Conservation (phyloP, 2,888 invertebrate species). For the Ectemnius continuus region DNA sequence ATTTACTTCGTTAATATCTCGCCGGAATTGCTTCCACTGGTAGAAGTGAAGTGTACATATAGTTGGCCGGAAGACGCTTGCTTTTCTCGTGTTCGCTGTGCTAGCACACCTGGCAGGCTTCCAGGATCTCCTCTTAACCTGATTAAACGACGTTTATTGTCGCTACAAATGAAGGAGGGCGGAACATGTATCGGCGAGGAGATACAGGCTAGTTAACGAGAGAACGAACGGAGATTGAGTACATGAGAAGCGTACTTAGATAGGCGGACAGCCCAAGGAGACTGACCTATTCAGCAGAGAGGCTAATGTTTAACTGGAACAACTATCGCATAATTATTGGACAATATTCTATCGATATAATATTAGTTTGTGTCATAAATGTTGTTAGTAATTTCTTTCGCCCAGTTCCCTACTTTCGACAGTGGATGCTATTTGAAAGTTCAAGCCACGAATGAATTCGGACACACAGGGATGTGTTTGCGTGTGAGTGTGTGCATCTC, state of each 20-base stretch:
- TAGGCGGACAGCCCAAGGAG: background rate
- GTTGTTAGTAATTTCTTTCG: too few relatives aligned
- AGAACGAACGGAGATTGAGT: conserved; percentile 14
- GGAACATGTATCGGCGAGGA: conserved; percentile 17
- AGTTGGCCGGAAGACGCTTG: conserved; percentile 20
- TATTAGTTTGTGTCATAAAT: too few relatives aligned
- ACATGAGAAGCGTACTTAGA: conserved; percentile 3
- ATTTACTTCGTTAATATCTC: conserved; percentile 54
- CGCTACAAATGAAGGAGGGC: conserved; percentile 42
- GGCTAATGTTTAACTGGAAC: too few relatives aligned
- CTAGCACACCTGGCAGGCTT: conserved; percentile 42
- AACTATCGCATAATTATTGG: too few relatives aligned
- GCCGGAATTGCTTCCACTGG: conserved; percentile 39
- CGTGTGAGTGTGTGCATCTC: background rate
- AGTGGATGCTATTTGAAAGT: too few relatives aligned
- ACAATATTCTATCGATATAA: too few relatives aligned
- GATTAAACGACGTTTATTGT: conserved; percentile 70
- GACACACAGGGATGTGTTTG: too few relatives aligned
- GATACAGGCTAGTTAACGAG: conserved; percentile 16
- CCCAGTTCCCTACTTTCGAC: too few relatives aligned
- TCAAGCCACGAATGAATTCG: too few relatives aligned
- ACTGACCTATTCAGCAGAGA: too few relatives aligned
- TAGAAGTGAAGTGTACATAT: conserved; percentile 7
- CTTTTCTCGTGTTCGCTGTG: conserved; percentile 37
- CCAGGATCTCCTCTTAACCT: conserved; percentile 64